Evolutionary conservation across 2,113 vertebrate genomes (phyloP).

Genomic region (Nymphicus hollandicus): DNA sequence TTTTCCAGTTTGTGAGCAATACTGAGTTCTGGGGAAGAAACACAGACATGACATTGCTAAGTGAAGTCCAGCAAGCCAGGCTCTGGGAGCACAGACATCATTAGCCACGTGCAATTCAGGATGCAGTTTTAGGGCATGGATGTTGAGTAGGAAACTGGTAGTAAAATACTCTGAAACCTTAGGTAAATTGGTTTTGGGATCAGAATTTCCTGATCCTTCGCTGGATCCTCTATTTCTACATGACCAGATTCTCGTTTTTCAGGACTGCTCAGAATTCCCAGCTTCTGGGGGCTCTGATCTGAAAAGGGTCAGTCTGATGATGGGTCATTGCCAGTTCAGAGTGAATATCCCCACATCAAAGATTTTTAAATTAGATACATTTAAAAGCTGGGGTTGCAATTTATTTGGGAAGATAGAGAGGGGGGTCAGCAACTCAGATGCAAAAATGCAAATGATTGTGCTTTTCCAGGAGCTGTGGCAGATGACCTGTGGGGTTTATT

Average conservation of each 20-base stretch:
- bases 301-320: neutral
- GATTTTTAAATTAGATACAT: neutral
- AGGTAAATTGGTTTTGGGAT: neutral
- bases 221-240: neutral
- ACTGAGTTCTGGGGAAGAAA: constrained; percentile 80
- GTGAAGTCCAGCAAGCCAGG: neutral
- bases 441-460: neutral
- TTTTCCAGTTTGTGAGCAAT: constrained; percentile 88
- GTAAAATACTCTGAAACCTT: neutral
- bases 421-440: neutral
- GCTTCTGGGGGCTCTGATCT: neutral
- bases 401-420: neutral
- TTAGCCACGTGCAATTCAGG: rapidly evolving
- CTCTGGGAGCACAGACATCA: rapidly evolving
- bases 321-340: neutral
- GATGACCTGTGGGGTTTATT: neutral
- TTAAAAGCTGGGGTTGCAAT: neutral
- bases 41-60: neutral
- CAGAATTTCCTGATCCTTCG: neutral
- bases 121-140: neutral
- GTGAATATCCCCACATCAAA: neutral
- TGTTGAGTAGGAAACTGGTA: neutral
- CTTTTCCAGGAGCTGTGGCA: neutral
- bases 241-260: neutral
- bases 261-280: neutral